These are phyloP conservation scores for Phoenicopterus ruber DNA, from an alignment of 2,113 vertebrate species.

Conservation along the genomic window DNA sequence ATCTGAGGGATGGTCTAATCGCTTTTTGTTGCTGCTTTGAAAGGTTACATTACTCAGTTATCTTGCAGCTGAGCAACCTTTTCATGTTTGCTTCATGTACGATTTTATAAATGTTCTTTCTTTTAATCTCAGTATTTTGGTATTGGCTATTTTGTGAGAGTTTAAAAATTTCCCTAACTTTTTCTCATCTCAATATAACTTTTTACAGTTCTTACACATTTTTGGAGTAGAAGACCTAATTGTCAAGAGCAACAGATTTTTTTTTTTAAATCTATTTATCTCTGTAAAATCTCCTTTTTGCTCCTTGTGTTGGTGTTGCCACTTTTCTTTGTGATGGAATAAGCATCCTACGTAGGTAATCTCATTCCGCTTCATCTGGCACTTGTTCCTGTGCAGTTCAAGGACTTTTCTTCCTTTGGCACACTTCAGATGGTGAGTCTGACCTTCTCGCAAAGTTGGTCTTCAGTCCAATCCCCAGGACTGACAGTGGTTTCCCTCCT, in stretches of 20 bases:
- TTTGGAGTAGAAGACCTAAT: not conserved
- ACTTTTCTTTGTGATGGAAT: not conserved
- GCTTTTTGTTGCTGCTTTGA: constrained; percentile 21
- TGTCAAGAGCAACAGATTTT: not conserved
- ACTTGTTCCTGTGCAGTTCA: not conserved
- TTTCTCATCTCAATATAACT: not conserved
- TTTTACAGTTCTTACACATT: not conserved
- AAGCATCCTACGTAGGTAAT: not conserved
- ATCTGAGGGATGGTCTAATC: constrained; percentile 32
- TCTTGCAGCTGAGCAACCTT: constrained; percentile 23
- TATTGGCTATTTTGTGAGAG: not conserved
- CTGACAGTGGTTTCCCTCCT: not conserved
- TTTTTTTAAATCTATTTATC: not conserved
- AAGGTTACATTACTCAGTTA: constrained; percentile 61
- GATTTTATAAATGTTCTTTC: constrained; percentile 31
- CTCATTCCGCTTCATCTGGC: not conserved
- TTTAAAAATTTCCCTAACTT: not conserved
- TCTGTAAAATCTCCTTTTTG: not conserved
- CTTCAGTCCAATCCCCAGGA: no score
- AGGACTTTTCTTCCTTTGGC: not conserved
- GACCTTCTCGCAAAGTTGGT: not conserved
- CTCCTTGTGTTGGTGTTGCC: not conserved
- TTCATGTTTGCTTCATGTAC: constrained; percentile 20
- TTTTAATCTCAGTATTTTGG: not conserved
- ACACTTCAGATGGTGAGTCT: not conserved